These are phyloP conservation scores for Ophiothrix spiculata DNA, from an alignment of 35 echinoderm and acorn worm genomes.

Conservation along the genomic window DNA sequence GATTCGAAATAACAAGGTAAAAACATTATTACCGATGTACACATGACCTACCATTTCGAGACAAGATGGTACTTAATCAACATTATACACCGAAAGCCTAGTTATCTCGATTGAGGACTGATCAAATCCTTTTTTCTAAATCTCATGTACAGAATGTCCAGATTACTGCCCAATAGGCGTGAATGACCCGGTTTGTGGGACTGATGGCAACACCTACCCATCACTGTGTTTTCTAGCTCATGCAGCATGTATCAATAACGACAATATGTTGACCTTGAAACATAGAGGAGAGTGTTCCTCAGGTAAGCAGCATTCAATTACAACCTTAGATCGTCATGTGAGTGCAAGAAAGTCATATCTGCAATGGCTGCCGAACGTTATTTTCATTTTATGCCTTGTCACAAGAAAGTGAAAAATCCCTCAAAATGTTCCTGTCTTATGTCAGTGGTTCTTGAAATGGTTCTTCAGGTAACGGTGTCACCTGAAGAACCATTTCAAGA, in stretches of 20 bases:
- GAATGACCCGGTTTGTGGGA: slow-evolving; percentile 24
- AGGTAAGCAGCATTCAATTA: too few relatives aligned
- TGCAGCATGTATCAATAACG: slow-evolving; percentile 7
- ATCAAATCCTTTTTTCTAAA: not conserved
- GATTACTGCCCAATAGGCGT: slow-evolving; percentile 4
- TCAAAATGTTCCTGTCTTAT: too few relatives aligned
- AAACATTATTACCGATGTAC: not conserved
- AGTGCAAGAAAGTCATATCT: too few relatives aligned
- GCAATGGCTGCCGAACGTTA: too few relatives aligned
- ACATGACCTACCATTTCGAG: not conserved
- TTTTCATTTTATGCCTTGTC: too few relatives aligned
- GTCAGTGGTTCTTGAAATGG: too few relatives aligned
- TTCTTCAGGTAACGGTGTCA: too few relatives aligned
- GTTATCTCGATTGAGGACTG: not conserved
- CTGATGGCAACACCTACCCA: slow-evolving; percentile 35
- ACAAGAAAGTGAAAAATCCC: too few relatives aligned
- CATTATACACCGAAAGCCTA: not conserved
- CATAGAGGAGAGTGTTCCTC: not conserved
- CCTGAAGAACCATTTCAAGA: too few relatives aligned
- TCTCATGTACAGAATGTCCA: slow-evolving; percentile 1
- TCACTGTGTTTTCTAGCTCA: slow-evolving; percentile 12
- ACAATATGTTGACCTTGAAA: not conserved
- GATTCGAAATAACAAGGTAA: not conserved
- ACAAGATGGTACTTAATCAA: not conserved
- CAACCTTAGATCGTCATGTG: too few relatives aligned